Percentiles rank a stretch among this genome's conserved stretches.
phyloP scores from a whole-genome alignment of 92 coral and sea anemone species.

The Micromussa lordhowensis region DNA sequence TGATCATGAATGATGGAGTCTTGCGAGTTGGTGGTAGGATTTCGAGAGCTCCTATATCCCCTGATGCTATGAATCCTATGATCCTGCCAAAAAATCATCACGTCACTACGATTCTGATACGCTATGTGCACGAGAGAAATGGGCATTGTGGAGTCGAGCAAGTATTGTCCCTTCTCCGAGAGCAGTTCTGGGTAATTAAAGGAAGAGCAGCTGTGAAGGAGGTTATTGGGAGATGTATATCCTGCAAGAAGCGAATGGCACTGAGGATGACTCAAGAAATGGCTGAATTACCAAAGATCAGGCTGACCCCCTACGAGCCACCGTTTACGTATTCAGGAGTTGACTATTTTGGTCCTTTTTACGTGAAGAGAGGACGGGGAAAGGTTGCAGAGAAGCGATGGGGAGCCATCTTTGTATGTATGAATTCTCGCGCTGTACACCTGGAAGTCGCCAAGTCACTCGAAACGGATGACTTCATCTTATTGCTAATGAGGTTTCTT shows the following conservation, averaged over 20 bases:
- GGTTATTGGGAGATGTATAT: constrained; percentile 13
- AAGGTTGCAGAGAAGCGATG: constrained; percentile 30
- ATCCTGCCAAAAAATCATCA: constrained; percentile 39
- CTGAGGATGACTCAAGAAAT: constrained; percentile 41
- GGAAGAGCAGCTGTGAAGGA: constrained; percentile 30
- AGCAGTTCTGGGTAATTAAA: background rate
- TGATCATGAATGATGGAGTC: constrained; percentile 11
- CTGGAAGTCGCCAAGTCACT: constrained; percentile 27
- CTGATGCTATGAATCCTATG: constrained; percentile 44
- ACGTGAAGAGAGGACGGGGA: constrained; percentile 59
- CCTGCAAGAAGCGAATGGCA: constrained; percentile 34
- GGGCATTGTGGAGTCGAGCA: constrained; percentile 72
- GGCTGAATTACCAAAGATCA: constrained; percentile 51
- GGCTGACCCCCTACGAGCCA: constrained; percentile 55
- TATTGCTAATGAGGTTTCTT: constrained; percentile 46
- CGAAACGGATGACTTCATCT: constrained; percentile 40
- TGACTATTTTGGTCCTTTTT: constrained; percentile 54
- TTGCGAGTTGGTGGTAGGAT: constrained; percentile 59
- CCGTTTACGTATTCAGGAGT: constrained; percentile 51
- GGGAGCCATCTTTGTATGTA: constrained; percentile 36
- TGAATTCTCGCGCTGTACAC: constrained; percentile 44
- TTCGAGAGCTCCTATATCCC: constrained; percentile 40
- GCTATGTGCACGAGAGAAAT: constrained; percentile 44
- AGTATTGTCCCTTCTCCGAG: constrained; percentile 42
- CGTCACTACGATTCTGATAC: constrained; percentile 44